These are phyloP conservation scores for Mylabris sibirica DNA, from an alignment of 2,888 invertebrate species.

Conservation along the genomic window DNA sequence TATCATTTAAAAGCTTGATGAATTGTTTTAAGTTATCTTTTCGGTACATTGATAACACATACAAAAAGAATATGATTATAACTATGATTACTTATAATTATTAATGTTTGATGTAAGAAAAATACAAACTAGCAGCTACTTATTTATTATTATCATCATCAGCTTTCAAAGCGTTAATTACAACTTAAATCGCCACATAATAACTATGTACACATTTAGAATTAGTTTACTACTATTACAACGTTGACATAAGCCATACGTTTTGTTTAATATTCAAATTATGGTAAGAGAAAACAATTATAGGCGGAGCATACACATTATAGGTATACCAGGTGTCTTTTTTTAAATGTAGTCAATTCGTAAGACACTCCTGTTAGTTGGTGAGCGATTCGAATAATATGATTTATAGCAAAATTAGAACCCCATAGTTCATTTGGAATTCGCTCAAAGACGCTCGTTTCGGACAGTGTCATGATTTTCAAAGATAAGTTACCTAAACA, in stretches of 20 bases:
- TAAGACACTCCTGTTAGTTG: no score
- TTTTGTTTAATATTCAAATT: slow-evolving; percentile 40
- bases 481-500: no score
- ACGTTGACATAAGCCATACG: slow-evolving; percentile 24
- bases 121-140: slow-evolving; percentile 19
- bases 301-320: slow-evolving; percentile 33
- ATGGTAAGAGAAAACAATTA: slow-evolving; percentile 37
- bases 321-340: no score
- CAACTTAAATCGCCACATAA: slow-evolving; percentile 32
- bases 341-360: no score
- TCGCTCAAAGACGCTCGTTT: no score
- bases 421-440: no score
- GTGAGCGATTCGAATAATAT: no score
- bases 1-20: slow-evolving; percentile 30
- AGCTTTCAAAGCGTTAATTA: slow-evolving; percentile 33
- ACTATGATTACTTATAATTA: slow-evolving; percentile 27
- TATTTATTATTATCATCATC: slow-evolving; percentile 26
- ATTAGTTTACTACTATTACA: neutral
- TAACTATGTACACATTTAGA: slow-evolving; percentile 19
- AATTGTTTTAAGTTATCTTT: slow-evolving; percentile 24
- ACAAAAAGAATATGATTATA: slow-evolving; percentile 6
- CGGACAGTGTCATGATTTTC: no score
- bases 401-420: no score
- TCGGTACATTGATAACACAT: slow-evolving; percentile 22
- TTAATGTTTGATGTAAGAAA: slow-evolving; percentile 12